Base-by-base conservation (phyloP, 2,113 vertebrate genomes). In the Lophura nycthemera region DNA sequence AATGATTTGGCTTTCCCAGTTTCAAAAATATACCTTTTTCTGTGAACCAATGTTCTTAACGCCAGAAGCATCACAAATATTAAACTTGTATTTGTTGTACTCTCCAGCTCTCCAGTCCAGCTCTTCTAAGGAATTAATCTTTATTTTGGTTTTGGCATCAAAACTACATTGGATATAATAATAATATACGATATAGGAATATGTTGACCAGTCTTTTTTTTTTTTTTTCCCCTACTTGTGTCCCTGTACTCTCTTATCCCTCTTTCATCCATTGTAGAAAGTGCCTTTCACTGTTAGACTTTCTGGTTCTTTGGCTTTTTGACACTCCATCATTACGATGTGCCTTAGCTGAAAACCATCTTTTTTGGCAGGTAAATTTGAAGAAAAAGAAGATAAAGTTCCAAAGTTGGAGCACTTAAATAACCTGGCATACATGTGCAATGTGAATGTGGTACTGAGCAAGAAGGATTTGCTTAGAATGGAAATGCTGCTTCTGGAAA, bases 361-460 rank as follows among this genome's bases (percentile, higher is more conserved):
- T 66, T 25, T 92, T 76, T 50, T 64, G 36, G 42, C 40, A 99
- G 98, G 99, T 97, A 99, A 99, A 92, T 99, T 99, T 96, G 99
- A 99, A 96, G 99, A 99, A 78, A 98, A 98, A 92, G 98, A 98
- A 96, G 98, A 98, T 94, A 97, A 97, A 0, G 98, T 99, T 47
- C 99, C 99, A 43, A 99, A 98, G 94, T 81, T 99, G 97, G 98
- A 99, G 94, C 98, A 99, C 91, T 97, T 99, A 60, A 99, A 99
- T 94, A 98, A 98, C 4, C 87, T 98, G 32, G 97, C 98, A 69
- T 97, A 98, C 72, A 97, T 98, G 97, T 98, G 98, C 96, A 98
- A 97, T 93, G 95, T 99, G 65, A 98, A 98, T 84, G 96, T 99
- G 84, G 97, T 97, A 45, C 97, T 99, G 70, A 98, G 98, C 93